phyloP scores from a whole-genome alignment of 2,888 invertebrate species.

The Drosophila algonquin region DNA sequence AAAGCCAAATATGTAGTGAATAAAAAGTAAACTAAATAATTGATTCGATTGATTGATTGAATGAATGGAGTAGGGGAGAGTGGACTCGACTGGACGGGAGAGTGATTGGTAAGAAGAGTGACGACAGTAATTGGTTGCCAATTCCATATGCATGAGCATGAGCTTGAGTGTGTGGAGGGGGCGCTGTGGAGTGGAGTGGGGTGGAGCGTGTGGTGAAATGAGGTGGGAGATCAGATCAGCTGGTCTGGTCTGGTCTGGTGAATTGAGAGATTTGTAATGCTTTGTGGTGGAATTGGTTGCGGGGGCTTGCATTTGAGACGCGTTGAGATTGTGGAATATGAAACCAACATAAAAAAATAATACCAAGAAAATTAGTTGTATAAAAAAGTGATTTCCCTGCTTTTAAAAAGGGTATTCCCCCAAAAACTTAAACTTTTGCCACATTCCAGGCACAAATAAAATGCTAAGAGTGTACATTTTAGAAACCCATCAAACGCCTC shows the following conservation, averaged over 20 bases:
- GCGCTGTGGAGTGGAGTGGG: neutral
- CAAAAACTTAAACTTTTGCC: neutral
- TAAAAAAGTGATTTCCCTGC: neutral
- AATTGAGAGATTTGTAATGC: neutral
- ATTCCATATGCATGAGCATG: conserved; percentile 31
- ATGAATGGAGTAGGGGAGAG: neutral
- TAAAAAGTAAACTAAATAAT: conserved; percentile 42
- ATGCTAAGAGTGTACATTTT: conserved; percentile 12
- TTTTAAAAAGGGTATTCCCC: neutral
- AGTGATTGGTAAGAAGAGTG: conserved; percentile 12
- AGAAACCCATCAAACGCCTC: conserved; percentile 42
- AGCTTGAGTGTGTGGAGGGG: neutral
- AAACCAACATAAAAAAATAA: too few relatives aligned
- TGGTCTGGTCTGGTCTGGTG: neutral
- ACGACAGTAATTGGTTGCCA: conserved; percentile 43
- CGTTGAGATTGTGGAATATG: too few relatives aligned
- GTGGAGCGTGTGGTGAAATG: neutral
- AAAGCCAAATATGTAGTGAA: conserved; percentile 8
- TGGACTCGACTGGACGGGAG: neutral
- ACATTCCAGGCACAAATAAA: conserved; percentile 18
- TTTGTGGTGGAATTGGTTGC: neutral
- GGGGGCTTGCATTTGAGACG: too few relatives aligned
- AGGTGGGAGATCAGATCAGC: neutral
- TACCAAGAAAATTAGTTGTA: neutral
- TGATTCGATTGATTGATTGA: conserved; percentile 44